A percentile compares a stretch with the other conserved stretches of the same genome.
phyloP scores from a whole-genome alignment of 2,888 invertebrate genomes.

The Charanyca ferruginea region DNA sequence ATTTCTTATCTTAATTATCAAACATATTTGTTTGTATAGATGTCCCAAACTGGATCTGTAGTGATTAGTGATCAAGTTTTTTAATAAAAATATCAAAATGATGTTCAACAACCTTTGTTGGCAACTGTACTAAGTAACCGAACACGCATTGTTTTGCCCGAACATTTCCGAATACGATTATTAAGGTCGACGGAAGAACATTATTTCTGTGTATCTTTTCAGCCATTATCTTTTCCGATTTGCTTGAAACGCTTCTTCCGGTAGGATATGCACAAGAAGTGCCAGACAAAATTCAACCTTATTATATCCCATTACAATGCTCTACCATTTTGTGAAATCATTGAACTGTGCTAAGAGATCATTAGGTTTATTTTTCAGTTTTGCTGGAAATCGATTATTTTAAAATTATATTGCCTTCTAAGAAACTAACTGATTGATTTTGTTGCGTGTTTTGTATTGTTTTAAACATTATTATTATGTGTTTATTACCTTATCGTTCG shows the following conservation, averaged over 20 bases:
- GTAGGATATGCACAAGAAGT: conserved; percentile 66
- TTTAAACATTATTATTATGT: conserved; percentile 26
- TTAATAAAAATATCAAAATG: not conserved
- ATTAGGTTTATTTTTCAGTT: conserved; percentile 36
- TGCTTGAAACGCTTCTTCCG: conserved; percentile 84
- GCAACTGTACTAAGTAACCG: conserved; percentile 25
- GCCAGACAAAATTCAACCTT: conserved; percentile 60
- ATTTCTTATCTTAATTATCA: too few relatives aligned
- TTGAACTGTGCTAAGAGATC: conserved; percentile 6
- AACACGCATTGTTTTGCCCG: conserved; percentile 69
- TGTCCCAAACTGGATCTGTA: too few relatives aligned
- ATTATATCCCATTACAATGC: conserved; percentile 18
- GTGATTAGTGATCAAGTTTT: not conserved
- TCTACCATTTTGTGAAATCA: not conserved
- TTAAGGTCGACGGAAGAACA: conserved; percentile 86
- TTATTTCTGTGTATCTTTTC: conserved; percentile 84
- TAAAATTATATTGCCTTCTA: conserved; percentile 21
- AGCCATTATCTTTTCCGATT: conserved; percentile 88
- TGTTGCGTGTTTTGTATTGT: conserved; percentile 53
- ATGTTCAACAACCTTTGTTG: conserved; percentile 13
- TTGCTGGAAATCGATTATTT: conserved; percentile 16
- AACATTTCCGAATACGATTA: conserved; percentile 79
- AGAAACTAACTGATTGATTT: conserved; percentile 58
- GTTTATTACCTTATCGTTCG: conserved; percentile 44
- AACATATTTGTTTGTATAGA: too few relatives aligned